These are phyloP conservation scores for Phalacrocorax carbo DNA, from an alignment of 2,113 vertebrate genomes.

Conservation along the genomic window DNA sequence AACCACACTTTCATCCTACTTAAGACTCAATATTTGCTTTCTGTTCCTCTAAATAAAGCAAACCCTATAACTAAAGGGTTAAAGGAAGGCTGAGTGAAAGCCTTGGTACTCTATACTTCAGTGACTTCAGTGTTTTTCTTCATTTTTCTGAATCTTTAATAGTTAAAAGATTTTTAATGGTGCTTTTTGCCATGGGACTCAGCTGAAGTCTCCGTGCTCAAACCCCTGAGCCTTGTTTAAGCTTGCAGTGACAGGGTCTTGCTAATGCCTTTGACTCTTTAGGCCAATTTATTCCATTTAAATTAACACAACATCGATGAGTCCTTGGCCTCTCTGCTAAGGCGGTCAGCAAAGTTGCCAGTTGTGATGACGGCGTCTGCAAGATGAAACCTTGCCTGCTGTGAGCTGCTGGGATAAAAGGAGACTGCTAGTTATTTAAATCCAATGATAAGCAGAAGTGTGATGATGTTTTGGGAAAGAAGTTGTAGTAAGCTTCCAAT, in stretches of 20 bases:
- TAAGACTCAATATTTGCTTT: neutral
- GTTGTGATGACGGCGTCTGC: neutral
- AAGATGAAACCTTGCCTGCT: constrained; percentile 2
- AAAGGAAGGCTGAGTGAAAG: neutral
- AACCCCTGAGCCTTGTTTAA: neutral
- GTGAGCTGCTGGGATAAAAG: constrained; percentile 43
- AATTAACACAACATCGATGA: constrained; percentile 1
- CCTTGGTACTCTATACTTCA: neutral
- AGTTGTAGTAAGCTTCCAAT: neutral
- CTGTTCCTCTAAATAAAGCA: neutral
- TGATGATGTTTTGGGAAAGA: neutral
- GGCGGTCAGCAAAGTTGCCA: neutral
- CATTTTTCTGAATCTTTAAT: neutral
- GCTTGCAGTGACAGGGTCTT: neutral
- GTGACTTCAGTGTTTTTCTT: neutral
- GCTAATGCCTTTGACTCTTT: constrained; percentile 1
- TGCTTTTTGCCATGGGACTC: neutral
- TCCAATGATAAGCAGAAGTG: neutral
- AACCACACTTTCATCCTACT: neutral
- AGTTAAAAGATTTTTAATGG: neutral
- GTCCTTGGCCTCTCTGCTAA: constrained; percentile 1
- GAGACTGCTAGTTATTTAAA: neutral
- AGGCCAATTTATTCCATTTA: constrained; percentile 30
- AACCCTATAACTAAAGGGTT: neutral
- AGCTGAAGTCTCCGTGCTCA: neutral